These are phyloP conservation scores for Teinopalpus imperialis DNA, from an alignment of 2,888 invertebrate species.

Conservation along the genomic window DNA sequence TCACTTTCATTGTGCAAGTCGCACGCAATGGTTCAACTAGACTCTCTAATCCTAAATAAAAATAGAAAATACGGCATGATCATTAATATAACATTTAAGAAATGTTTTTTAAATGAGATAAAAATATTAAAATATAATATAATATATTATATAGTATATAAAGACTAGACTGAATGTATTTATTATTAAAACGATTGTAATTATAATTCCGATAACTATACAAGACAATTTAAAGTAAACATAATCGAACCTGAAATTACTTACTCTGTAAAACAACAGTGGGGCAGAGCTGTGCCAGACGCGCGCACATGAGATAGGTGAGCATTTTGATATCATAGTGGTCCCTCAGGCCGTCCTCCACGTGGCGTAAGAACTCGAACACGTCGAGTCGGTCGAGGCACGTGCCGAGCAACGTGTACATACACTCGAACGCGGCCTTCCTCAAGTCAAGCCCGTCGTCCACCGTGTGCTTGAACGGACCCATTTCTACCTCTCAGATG, in stretches of 20 bases:
- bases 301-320: conserved; percentile 98
- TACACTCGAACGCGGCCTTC: conserved; percentile 99
- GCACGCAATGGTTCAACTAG: conserved; percentile 96
- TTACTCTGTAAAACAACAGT: conserved; percentile 95
- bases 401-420: conserved; percentile 98
- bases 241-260: conserved; percentile 38
- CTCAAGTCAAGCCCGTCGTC: conserved; percentile 98
- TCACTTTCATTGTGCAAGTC: conserved; percentile 98
- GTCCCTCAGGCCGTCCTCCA: conserved; percentile 96
- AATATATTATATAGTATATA: too few species aligned
- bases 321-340: conserved; percentile 99
- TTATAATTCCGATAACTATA: too few species aligned
- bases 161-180: too few species aligned
- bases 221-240: too few species aligned
- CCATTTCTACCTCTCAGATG: conserved; percentile 99
- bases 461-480: conserved; percentile 98
- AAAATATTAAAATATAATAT: too few species aligned
- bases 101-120: too few species aligned
- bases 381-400: conserved; percentile 98
- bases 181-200: too few species aligned
- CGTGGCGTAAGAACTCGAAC: conserved; percentile 97
- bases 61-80: too few species aligned
- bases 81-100: too few species aligned
- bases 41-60: conserved; percentile 91
- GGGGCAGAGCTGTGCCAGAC: conserved; percentile 96